phyloP scores from a whole-genome alignment of 2,797 vertebrate genomes.

The Chrysolophus pictus region DNA sequence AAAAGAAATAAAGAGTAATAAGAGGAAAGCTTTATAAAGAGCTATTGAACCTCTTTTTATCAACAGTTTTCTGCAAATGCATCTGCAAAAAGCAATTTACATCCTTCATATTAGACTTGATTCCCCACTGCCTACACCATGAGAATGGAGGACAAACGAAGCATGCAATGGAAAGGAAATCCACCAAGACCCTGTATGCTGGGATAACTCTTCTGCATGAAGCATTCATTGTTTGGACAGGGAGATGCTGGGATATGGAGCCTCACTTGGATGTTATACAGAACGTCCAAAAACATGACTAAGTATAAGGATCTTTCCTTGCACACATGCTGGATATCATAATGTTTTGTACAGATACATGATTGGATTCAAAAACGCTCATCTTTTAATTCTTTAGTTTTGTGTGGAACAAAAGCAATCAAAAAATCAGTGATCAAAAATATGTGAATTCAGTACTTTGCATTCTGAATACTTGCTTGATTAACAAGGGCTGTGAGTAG shows the following conservation, averaged over 20 bases:
- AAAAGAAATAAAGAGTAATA: neutral
- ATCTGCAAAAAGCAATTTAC: neutral
- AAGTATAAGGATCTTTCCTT: accelerated
- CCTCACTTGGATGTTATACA: accelerated
- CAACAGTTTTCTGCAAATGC: neutral
- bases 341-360: accelerated
- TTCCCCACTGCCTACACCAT: neutral
- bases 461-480: neutral
- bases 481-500: neutral
- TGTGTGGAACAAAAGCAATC: accelerated
- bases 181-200: neutral
- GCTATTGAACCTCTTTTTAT: accelerated
- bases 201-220: neutral
- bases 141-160: neutral
- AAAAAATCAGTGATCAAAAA: neutral
- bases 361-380: neutral
- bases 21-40: neutral
- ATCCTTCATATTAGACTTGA: neutral
- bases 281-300: neutral
- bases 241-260: neutral
- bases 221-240: neutral
- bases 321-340: accelerated
- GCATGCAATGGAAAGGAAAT: neutral
- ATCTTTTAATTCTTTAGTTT: neutral
- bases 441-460: accelerated